Evolutionary conservation across 2,888 invertebrate genomes (phyloP), one percentile per base, ranked within the genome.

Genomic region (Stratiomys singularior): DNA sequence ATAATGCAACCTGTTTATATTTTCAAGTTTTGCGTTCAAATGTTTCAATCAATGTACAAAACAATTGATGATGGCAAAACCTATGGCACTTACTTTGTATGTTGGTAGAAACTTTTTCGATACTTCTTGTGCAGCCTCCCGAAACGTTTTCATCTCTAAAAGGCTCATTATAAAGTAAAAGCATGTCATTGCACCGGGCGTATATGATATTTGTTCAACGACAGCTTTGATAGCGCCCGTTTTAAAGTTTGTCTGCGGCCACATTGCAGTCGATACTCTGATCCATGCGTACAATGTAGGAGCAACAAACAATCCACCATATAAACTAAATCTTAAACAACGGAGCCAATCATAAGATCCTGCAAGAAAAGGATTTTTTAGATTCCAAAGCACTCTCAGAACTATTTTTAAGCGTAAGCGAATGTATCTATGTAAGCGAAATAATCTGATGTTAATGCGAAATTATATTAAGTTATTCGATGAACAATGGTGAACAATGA

Each of bases 201-300:
- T 92, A 83, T 94, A 94, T 0, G 92, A 90, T 13, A 94, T 86
- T 83, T 93, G 93, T 87, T 94, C 94, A 69, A 93, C 89, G 77
- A 91, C 87, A 64, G 93, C 93, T 90, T 96, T 96, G 56, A 91
- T 90, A 13, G 95, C 83, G 15, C 93, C 94, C 80, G 91, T 91
- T 84, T 89, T 90, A 56, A 95, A 83, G 78, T 91, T 90, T 79
- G 89, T 91, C 69, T 91, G 91, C 25, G 95, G 95, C 93, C 94
- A 94, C 85, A 95, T 88, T 74, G 89, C 89, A 81, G 91, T 91
- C n/a, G 94, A 93, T 72, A 94, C 86, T 84, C 91, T 92, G 66
- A 96, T 88, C 95, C 95, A 95, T 77, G 90, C 90, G 83, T 94
- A 95, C 0, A 95, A 86, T 4, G 94, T 93, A 15, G 95, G 95